phyloP scores from a whole-genome alignment of 2,113 vertebrate genomes.

The Plotosus lineatus region DNA sequence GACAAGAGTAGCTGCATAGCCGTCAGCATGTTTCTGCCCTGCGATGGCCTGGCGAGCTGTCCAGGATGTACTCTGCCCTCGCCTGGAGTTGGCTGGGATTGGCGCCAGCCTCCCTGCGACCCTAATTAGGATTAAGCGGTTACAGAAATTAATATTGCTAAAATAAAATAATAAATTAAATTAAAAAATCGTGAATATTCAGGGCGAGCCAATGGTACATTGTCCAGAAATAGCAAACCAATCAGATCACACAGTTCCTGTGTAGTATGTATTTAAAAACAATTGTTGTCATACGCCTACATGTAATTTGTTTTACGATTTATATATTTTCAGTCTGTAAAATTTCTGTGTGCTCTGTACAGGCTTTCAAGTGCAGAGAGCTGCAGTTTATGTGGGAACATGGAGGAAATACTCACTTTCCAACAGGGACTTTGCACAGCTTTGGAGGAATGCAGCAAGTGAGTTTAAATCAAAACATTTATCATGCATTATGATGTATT shows the following conservation, averaged over 20 bases:
- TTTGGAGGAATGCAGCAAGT: conserved; percentile 95
- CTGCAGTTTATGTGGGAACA: conserved; percentile 83
- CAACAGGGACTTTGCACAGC: conserved; percentile 88
- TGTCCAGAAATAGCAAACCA: too few species aligned
- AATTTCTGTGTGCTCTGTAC: conserved; percentile 30
- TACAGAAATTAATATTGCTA: too few species aligned
- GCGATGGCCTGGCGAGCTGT: too few species aligned
- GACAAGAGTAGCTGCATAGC: too few species aligned
- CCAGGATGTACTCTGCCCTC: too few species aligned
- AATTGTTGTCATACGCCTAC: background rate
- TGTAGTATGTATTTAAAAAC: background rate
- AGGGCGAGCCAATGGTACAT: too few species aligned
- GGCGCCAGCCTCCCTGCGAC: too few species aligned
- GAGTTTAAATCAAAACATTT: conserved; percentile 59
- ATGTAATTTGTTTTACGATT: background rate
- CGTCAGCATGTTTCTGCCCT: too few species aligned
- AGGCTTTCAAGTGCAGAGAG: conserved; percentile 84
- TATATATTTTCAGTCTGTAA: conserved; percentile 1
- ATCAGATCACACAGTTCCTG: background rate
- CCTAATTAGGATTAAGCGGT: too few species aligned
- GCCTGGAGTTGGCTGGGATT: too few species aligned
- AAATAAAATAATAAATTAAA: too few species aligned
- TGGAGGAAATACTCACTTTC: conserved; percentile 91
- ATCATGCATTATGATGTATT: background rate
- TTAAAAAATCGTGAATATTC: too few species aligned